Evolutionary conservation across 1,140 invertebrate species (phyloP).

Genomic region (Oedothorax gibbosus): DNA sequence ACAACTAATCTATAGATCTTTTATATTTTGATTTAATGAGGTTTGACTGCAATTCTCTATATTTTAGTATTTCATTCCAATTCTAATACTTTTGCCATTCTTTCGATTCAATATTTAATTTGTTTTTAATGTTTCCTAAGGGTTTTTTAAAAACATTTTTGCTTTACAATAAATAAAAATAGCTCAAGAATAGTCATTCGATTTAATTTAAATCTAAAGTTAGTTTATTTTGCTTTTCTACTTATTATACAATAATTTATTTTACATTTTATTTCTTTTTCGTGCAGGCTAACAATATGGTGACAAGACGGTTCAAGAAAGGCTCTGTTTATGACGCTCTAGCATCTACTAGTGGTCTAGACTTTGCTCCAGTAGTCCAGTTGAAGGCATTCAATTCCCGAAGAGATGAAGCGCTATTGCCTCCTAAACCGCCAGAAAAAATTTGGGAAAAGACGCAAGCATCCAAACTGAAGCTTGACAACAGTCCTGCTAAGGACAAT

Average conservation of each 20-base stretch:
- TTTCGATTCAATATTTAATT: too few species aligned
- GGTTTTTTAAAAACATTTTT: too few species aligned
- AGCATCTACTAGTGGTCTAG: conserved; percentile 62
- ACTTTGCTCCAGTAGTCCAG: conserved; percentile 62
- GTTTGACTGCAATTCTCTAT: too few species aligned
- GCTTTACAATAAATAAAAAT: too few species aligned
- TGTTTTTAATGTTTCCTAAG: too few species aligned
- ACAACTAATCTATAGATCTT: too few species aligned
- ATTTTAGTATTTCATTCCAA: too few species aligned
- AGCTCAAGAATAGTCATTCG: too few species aligned
- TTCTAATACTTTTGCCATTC: too few species aligned
- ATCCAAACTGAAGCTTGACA: conserved; percentile 12
- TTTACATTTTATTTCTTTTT: conserved; percentile 8
- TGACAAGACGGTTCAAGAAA: conserved; percentile 62
- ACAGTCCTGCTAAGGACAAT: conserved; percentile 9
- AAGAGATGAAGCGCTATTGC: conserved; percentile 29
- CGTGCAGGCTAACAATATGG: conserved; percentile 67
- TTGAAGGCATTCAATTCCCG: conserved; percentile 41
- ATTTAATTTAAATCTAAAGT: too few species aligned
- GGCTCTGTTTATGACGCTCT: conserved; percentile 62
- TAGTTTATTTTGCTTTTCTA: too few species aligned
- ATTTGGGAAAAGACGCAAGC: conserved; percentile 11
- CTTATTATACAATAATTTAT: not conserved
- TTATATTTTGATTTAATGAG: too few species aligned
- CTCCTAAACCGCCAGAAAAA: conserved; percentile 32